Base-by-base conservation (phyloP, 2,888 invertebrate species). In the Dolichopus griseipennis region DNA sequence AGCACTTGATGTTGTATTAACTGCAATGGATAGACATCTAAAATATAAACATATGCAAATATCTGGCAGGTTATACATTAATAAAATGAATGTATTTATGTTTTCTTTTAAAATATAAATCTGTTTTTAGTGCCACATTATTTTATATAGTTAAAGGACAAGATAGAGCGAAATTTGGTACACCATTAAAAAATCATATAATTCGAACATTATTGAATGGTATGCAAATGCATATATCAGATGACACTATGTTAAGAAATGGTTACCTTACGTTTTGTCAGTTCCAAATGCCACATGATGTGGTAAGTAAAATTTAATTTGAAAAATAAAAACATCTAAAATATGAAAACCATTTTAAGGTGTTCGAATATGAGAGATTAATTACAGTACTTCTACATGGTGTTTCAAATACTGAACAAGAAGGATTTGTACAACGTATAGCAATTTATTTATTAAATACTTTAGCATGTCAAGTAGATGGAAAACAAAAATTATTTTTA, bases 391-490 rank as follows among this genome's bases (percentile, higher is more conserved):
- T 96, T 65, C 82, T 97, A 70, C 88, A 90, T 76, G 91, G 94
- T 33, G 91, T 95, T 1, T 86, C 89, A 22, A 89, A 91, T 74
- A 88, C 90, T 70, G 90, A 90, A 75, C 90, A 92, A 74, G 94
- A 95, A 79, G 91, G 93, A 61, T 95, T 97, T 79, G 94, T 97
- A 12, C 96, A 95, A 78, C 87, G 96, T 72, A 93, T 97, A 75
- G 95, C 95, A 27, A 95, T 97, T 74, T 96, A 95, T 82, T 84
- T 98, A 73, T 85, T 98, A 68, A 98, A 98, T 82, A 94, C 95
- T 0, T 84, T 98, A 73, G 97, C 97, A 8, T 97, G 97, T 80
- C 96, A 97, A 82, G 97, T 97, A 10, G 95, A 97, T 78, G 95
- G 95, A 27, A 86, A 87, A 69, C 95, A 97, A 79, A 98, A 98